Evolutionary conservation across 2,888 invertebrate species (phyloP).

Genomic region (Drosophila atroscutellata): DNA sequence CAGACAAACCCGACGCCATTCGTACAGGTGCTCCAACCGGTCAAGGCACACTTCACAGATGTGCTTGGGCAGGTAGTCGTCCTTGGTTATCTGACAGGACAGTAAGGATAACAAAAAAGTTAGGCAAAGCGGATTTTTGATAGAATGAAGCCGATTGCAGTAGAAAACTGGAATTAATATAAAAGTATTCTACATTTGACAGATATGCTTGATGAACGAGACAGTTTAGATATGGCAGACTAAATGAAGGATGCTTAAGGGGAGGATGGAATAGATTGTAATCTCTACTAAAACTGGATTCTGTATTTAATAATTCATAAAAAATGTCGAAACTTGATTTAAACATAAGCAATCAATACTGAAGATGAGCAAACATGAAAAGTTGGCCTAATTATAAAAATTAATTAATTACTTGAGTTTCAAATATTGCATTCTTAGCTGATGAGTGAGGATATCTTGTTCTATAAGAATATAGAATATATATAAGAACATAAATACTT

Average conservation of each 20-base stretch:
- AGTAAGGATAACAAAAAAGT: slow-evolving; percentile 6
- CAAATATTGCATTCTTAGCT: neutral
- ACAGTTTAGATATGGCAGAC: too few species aligned
- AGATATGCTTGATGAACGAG: too few species aligned
- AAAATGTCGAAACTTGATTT: too few species aligned
- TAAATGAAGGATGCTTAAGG: too few species aligned
- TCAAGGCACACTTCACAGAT: slow-evolving; percentile 89
- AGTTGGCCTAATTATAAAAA: too few species aligned
- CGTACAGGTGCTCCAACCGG: slow-evolving; percentile 89
- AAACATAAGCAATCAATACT: too few species aligned
- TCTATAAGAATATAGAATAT: neutral
- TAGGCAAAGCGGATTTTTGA: neutral
- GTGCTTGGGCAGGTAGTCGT: slow-evolving; percentile 90
- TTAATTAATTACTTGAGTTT: neutral
- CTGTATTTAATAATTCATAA: too few species aligned
- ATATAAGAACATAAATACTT: neutral
- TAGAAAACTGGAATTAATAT: too few species aligned
- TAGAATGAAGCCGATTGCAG: too few species aligned
- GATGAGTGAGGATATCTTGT: neutral
- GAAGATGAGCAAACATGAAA: too few species aligned
- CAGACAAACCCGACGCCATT: slow-evolving; percentile 89
- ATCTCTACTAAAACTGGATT: neutral
- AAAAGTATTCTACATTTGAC: too few species aligned
- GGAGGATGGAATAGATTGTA: neutral
- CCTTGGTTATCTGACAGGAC: slow-evolving; percentile 88